These are phyloP conservation scores for Bergia puertoricense DNA, from an alignment of 92 coral and sea anemone genomes.

Conservation along the genomic window DNA sequence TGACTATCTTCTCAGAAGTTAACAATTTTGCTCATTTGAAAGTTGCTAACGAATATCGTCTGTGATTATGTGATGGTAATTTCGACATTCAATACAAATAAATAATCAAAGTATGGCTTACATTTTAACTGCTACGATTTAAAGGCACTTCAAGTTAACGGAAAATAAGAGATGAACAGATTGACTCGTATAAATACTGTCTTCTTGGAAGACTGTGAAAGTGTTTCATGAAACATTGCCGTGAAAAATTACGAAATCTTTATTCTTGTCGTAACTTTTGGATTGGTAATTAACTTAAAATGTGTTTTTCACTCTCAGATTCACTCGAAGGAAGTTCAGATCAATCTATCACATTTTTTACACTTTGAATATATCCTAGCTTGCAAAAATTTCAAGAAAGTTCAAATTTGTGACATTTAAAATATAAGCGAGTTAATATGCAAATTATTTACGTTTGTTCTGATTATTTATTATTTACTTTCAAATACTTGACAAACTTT, in stretches of 20 bases:
- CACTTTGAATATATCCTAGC: not conserved
- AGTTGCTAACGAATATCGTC: not conserved
- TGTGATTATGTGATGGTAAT: not conserved
- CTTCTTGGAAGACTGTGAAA: not conserved
- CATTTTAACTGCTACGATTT: not conserved
- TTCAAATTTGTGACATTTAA: not conserved
- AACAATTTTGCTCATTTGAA: not conserved
- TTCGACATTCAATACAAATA: too few relatives aligned
- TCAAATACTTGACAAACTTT: conserved; percentile 1
- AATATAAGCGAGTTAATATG: not conserved
- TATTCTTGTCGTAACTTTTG: not conserved
- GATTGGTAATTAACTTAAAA: too few relatives aligned
- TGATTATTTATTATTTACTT: conserved; percentile 5
- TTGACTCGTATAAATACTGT: not conserved
- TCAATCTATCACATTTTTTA: not conserved
- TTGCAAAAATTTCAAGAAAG: not conserved
- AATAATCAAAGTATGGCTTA: not conserved
- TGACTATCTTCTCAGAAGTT: not conserved
- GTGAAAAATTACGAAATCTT: not conserved
- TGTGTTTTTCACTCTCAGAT: too few relatives aligned
- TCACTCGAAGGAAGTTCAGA: not conserved
- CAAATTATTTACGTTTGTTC: not conserved
- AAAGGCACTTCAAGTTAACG: not conserved
- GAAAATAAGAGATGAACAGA: not conserved
- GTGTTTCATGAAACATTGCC: not conserved